Base-by-base conservation (phyloP, 2,797 vertebrate genomes). In the Meda fulgida region DNA sequence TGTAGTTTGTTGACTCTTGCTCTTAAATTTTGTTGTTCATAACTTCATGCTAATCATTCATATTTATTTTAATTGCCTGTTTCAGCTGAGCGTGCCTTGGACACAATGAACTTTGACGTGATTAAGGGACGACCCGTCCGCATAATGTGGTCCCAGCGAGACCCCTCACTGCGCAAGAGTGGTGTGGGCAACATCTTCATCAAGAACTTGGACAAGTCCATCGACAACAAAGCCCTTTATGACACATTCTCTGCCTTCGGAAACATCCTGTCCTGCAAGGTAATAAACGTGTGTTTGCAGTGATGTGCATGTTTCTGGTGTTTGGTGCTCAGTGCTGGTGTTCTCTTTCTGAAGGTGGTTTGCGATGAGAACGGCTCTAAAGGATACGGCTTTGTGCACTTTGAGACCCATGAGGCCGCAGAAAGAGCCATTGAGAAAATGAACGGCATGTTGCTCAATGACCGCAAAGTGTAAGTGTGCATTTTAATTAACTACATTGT, bases 61-160 rank as follows among this genome's bases (percentile, higher is more conserved):
- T 36, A 65, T 78, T 4, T 48, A 5, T 48, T 31, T 14, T 23
- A 79, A 55, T 29, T 60, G 19, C 6, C 8, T 2, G 2, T 82
- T 79, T 51, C 90, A 99, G 98, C 98, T 66, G 98, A 99, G 90
- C 95, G 97, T 86, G 98, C 98, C 67, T 94, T 99, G 94, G 98
- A 99, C 94, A 99, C 98, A 73, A 99, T 99, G 98, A 99, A 99
- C 93, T 99, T 99, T 69, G 98, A 99, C 38, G 97, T 99, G 89
- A 99, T 99, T 92, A 99, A 99, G 91, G 98, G 98, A 88, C 96
- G 97, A 79, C 98, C 98, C 48, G 96, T 99, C 72, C 97, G 98
- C 89, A 99, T 99, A 92, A 99, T 99, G 98, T 99, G 98, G 98
- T 96, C 97, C 81, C 98, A 99, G 93, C 97, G 98, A 78, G 98